Percentiles rank a stretch among this genome's conserved stretches.
These are phyloP conservation scores for Caenorhabditis briggsae DNA, from an alignment of 1,140 invertebrate genomes.

Conservation along the genomic window DNA sequence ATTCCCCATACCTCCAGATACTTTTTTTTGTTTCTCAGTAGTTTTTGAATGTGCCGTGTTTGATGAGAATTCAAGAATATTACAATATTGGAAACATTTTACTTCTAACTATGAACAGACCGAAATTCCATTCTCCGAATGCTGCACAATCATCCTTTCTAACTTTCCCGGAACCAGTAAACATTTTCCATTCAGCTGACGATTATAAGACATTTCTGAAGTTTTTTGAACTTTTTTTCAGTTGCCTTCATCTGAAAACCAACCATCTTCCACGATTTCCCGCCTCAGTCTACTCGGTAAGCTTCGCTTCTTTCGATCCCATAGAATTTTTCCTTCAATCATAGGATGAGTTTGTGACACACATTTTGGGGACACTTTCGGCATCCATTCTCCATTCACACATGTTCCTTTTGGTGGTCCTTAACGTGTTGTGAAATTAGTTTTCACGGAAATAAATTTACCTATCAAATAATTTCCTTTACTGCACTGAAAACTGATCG, in stretches of 20 bases:
- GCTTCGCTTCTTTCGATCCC: constrained; percentile 66
- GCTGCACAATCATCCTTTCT: constrained; percentile 12
- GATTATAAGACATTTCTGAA: neutral
- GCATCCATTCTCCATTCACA: constrained; percentile 89
- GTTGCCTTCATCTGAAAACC: neutral
- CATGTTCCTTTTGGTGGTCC: constrained; percentile 93
- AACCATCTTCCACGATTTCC: neutral
- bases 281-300: neutral
- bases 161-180: neutral
- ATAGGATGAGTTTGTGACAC: constrained; percentile 69
- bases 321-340: constrained; percentile 67
- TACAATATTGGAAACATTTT: constrained; percentile 1
- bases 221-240: neutral
- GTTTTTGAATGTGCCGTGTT: neutral
- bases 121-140: constrained; percentile 32
- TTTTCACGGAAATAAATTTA: neutral
- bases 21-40: too few relatives aligned
- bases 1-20: constrained; percentile 72
- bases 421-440: neutral
- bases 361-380: constrained; percentile 80
- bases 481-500: constrained; percentile 96
- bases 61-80: neutral
- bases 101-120: neutral
- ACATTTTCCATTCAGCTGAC: neutral
- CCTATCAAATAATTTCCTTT: constrained; percentile 88